These are phyloP conservation scores for Babyrousa celebensis DNA, from an alignment of 2,797 vertebrate species.

Conservation along the genomic window DNA sequence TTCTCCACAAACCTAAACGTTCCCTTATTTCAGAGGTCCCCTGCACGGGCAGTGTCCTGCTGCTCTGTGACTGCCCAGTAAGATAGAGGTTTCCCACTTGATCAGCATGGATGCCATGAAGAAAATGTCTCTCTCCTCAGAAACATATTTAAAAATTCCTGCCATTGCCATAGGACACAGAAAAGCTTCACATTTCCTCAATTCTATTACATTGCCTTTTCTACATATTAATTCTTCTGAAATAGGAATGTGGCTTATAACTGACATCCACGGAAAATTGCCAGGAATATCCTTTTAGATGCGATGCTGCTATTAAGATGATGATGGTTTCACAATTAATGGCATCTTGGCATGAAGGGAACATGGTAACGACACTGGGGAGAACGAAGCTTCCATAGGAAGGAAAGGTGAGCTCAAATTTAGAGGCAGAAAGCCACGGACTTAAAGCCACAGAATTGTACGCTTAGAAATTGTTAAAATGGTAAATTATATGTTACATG, in stretches of 20 bases:
- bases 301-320: background rate
- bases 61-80: background rate
- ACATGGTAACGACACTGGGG: background rate
- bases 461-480: slow-evolving; percentile 1
- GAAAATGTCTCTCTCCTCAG: background rate
- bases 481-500: background rate
- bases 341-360: background rate
- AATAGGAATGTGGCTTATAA: background rate
- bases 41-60: background rate
- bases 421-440: slow-evolving; percentile 22
- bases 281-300: background rate
- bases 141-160: background rate
- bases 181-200: background rate
- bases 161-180: background rate
- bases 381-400: background rate
- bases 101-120: background rate
- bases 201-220: background rate
- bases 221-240: slow-evolving; percentile 11
- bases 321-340: background rate
- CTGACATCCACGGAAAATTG: slow-evolving; percentile 8
- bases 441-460: background rate
- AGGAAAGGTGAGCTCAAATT: background rate
- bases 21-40: background rate
- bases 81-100: background rate
- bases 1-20: slow-evolving; percentile 31